A percentile compares a stretch with the other conserved stretches of the same genome.
Evolutionary conservation across 1,140 invertebrate genomes (phyloP).

Genomic region (Pissodes strobi): DNA sequence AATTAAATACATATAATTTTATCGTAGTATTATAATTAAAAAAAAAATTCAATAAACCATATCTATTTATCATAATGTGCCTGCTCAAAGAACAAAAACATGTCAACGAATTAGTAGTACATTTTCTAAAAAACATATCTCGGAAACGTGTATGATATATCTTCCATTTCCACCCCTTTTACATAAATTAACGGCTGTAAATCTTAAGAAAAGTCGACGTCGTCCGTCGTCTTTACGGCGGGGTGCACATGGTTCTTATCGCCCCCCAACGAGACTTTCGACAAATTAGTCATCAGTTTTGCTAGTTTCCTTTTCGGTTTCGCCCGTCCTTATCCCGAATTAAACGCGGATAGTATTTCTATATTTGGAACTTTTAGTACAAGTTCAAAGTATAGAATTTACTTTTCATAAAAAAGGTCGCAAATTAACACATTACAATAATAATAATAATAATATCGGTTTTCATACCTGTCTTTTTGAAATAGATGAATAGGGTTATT

Average conservation of each 20-base stretch:
- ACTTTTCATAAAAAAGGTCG: no score
- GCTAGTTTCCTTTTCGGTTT: conserved; percentile 27
- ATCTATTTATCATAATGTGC: no score
- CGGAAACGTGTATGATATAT: background rate
- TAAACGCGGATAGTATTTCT: conserved; percentile 10
- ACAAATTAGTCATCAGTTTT: conserved; percentile 39
- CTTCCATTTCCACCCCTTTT: conserved; percentile 22
- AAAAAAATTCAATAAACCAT: no score
- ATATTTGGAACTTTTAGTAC: conserved; percentile 14
- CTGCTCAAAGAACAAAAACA: background rate
- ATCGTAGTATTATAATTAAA: no score
- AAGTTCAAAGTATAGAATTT: background rate
- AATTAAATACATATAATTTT: no score
- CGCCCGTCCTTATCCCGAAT: conserved; percentile 22
- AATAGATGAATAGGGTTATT: no score
- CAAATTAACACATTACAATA: no score
- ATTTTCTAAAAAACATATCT: background rate
- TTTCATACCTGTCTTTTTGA: no score
- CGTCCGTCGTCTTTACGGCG: conserved; percentile 23
- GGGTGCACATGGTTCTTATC: conserved; percentile 37
- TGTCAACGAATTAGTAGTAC: no score
- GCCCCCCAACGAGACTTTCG: conserved; percentile 34
- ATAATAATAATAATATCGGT: no score
- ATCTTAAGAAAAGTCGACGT: conserved; percentile 22
- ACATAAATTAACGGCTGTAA: conserved; percentile 27